A percentile compares a stretch with the other conserved stretches of the same genome.
Conservation (phyloP, 1,140 invertebrate genomes). For the Trypoxylus dichotomus region DNA sequence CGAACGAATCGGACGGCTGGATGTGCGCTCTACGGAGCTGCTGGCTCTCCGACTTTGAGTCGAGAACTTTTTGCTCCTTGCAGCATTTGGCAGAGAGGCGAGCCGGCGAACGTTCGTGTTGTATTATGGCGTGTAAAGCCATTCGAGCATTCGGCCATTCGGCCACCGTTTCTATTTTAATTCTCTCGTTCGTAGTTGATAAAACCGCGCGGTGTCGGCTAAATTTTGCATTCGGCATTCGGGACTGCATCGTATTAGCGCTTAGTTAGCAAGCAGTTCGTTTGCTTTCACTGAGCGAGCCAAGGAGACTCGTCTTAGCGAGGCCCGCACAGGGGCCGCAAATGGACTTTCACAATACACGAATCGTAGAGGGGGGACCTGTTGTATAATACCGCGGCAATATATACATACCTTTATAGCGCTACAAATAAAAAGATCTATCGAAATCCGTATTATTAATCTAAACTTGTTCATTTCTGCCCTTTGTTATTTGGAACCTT, state of each 20-base stretch:
- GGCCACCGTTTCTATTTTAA: slow-evolving; percentile 41
- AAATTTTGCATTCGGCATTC: not conserved
- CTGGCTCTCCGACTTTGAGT: not conserved
- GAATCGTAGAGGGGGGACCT: slow-evolving; percentile 40
- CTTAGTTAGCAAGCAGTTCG: slow-evolving; percentile 18
- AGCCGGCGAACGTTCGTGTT: too few relatives aligned
- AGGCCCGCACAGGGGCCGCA: slow-evolving; percentile 48
- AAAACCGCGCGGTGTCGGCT: not conserved
- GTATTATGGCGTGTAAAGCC: too few relatives aligned
- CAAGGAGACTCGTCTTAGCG: slow-evolving; percentile 50
- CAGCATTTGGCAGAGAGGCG: slow-evolving; percentile 38
- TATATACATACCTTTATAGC: slow-evolving; percentile 40
- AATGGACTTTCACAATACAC: slow-evolving; percentile 49
- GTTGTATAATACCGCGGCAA: slow-evolving; percentile 52
- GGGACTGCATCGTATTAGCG: not conserved
- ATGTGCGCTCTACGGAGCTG: slow-evolving; percentile 32
- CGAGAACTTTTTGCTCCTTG: slow-evolving; percentile 14
- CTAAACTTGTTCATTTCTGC: slow-evolving; percentile 31
- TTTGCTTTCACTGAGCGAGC: slow-evolving; percentile 49
- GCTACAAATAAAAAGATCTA: slow-evolving; percentile 31
- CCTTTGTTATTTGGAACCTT: slow-evolving; percentile 41
- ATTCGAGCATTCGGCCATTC: slow-evolving; percentile 25
- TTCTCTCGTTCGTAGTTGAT: not conserved
- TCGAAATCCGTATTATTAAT: slow-evolving; percentile 15
- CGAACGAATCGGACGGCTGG: slow-evolving; percentile 37